Percentiles rank a stretch among this genome's conserved stretches.
These are phyloP conservation scores for Ectemnius lituratus DNA, from an alignment of 2,888 invertebrate genomes.

Conservation along the genomic window DNA sequence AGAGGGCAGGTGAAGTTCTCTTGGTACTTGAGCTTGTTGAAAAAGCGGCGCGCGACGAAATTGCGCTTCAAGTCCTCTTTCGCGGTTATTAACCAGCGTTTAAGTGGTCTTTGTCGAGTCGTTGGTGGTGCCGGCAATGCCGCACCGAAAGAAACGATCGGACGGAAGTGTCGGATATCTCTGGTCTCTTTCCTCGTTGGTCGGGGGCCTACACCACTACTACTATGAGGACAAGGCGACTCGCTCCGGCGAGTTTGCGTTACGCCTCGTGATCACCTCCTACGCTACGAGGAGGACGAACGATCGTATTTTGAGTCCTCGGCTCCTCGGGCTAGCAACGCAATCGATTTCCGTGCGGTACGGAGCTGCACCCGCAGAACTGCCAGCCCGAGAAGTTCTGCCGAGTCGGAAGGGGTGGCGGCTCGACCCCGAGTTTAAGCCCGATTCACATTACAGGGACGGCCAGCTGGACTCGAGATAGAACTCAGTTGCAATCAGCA, in stretches of 20 bases:
- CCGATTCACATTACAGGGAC: no score
- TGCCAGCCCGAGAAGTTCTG: no score
- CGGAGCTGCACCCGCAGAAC: no score
- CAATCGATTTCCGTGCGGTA: conserved; percentile 5
- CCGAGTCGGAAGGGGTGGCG: no score
- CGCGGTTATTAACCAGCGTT: conserved; percentile 19
- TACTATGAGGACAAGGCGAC: conserved; percentile 50
- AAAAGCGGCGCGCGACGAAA: no score
- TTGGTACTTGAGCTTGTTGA: no score
- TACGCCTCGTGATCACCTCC: conserved; percentile 54
- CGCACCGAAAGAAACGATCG: conserved; percentile 46
- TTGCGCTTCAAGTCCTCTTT: no score
- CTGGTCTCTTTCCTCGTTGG: conserved; percentile 19
- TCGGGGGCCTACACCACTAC: conserved; percentile 5
- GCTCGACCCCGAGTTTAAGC: no score
- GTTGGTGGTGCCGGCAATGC: conserved; percentile 13
- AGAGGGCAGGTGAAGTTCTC: no score
- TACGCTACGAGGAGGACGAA: conserved; percentile 33
- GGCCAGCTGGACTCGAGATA: no score
- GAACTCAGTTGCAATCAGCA: no score
- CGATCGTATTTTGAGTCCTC: conserved; percentile 6
- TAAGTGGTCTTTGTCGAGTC: conserved; percentile 20
- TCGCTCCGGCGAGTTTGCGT: conserved; percentile 56
- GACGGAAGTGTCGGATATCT: conserved; percentile 51
- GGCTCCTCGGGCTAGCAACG: no score